A percentile compares a stretch with the other conserved stretches of the same genome.
Conservation (phyloP, 64 coral and sea anemone genomes). For the Montipora capricornis region DNA sequence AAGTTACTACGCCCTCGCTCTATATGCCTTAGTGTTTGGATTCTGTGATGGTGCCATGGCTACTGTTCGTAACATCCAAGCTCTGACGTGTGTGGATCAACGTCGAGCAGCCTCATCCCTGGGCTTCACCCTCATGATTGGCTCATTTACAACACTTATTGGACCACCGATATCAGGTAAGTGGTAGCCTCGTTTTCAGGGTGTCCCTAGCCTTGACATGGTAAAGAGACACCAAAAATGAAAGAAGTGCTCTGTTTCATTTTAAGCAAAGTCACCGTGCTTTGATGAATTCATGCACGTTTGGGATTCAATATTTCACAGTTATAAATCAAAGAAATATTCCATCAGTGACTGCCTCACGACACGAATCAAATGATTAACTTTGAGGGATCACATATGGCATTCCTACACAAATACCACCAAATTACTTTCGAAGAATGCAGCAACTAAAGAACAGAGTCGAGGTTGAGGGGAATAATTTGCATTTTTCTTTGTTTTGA, state of each 20-base stretch:
- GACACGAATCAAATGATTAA: no score
- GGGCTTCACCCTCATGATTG: neutral
- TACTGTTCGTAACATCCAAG: conserved; percentile 10
- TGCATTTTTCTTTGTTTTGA: no score
- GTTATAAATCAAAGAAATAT: no score
- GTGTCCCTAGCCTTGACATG: neutral
- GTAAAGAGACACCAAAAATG: neutral
- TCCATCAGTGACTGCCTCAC: no score
- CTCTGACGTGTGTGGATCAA: conserved; percentile 14
- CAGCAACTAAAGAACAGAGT: no score
- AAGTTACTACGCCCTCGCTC: neutral
- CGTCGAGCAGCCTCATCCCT: neutral
- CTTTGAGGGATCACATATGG: no score
- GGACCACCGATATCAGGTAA: conserved; percentile 29
- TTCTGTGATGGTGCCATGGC: conserved; percentile 13
- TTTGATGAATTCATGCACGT: neutral
- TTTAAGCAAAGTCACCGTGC: no score
- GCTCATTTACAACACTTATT: conserved; percentile 15
- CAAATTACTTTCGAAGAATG: no score
- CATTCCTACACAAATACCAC: no score
- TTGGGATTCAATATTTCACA: no score
- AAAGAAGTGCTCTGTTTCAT: neutral
- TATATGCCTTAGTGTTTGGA: conserved; percentile 16
- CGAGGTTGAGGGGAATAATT: no score
- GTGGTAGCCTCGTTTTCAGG: neutral